Conservation (phyloP, 2,888 invertebrate species). For the Trichopoda pennipes region DNA sequence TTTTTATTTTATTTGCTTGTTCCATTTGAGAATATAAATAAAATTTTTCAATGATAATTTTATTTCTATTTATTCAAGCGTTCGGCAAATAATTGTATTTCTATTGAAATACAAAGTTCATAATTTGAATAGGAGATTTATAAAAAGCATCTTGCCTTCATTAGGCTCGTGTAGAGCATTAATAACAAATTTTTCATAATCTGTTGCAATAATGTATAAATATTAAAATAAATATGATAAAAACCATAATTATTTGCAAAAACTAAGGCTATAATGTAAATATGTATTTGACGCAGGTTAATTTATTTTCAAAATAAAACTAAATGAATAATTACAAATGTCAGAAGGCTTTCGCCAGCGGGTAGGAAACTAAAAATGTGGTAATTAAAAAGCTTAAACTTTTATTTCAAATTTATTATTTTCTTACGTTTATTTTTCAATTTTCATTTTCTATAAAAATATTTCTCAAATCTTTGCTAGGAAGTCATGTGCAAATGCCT, state of each 20-base stretch:
- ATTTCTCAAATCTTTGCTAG: constrained; percentile 25
- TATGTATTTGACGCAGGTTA: constrained; percentile 16
- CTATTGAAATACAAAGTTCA: constrained; percentile 5
- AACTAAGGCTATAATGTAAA: constrained; percentile 47
- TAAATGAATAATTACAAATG: no score
- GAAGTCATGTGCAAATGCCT: constrained; percentile 27
- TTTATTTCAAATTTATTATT: not conserved
- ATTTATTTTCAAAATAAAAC: no score
- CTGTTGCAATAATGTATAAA: constrained; percentile 16
- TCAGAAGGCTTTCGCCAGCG: constrained; percentile 24
- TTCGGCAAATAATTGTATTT: constrained; percentile 9
- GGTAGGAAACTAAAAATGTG: not conserved
- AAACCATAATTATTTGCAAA: constrained; percentile 48
- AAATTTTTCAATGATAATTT: not conserved
- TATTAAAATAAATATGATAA: constrained; percentile 21
- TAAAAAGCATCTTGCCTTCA: no score
- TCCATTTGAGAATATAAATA: no score
- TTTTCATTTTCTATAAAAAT: not conserved
- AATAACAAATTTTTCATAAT: constrained; percentile 23
- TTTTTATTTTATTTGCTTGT: no score
- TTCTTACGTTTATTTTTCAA: not conserved
- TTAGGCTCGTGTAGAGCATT: constrained; percentile 2
- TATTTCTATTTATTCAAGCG: not conserved
- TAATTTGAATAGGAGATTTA: not conserved
- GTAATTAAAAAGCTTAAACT: not conserved